Evolutionary conservation across 1,140 invertebrate species (phyloP), one percentile per base, ranked within the genome.

Genomic region (Elysia chlorotica): DNA sequence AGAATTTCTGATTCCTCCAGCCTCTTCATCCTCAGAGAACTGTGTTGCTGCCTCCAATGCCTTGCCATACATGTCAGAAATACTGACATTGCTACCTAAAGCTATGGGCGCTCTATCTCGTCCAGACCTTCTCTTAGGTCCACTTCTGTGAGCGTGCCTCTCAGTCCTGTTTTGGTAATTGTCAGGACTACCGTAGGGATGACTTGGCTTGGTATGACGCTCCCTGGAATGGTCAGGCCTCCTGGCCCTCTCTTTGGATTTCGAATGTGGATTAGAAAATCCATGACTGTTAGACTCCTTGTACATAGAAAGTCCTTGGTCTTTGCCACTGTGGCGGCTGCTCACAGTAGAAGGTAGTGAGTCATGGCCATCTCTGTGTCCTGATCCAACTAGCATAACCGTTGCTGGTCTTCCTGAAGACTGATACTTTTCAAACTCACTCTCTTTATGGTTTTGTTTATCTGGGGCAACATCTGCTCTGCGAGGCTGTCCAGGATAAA

Each of bases 11-110:
- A 36, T 36, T 65, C 25, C 19, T 36, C 33, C 63, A 25, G 31
- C 33, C 3, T 5, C 35, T 17, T 1, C 10, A n/a, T n/a, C n/a
- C n/a, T n/a, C n/a, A n/a, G n/a, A n/a, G n/a, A n/a, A 14, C 10
- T 48, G 41, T 14, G 10, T n/a, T 59, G 56, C 56, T 4, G 61
- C 21, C 30, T 63, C 65, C 66, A 59, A 57, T 5, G 36, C 17
- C 3, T 63, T 61, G 0, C 41, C 57, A 56, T 79, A 81, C 19
- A 65, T 76, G 25, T 81, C 80, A 6, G 81, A 80, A 38, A 80
- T 79, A 54, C 77, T 80, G 10, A 79, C 75, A 65, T 79, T 80
- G 56, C 79, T 80, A 17, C 81, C 76, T 17, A 80, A 70, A 30
- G 76, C 76, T 23, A 82, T 65, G 30, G 79, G 81, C 3, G 78